phyloP scores from a whole-genome alignment of 1,140 invertebrate genomes.

The Formica exsecta region DNA sequence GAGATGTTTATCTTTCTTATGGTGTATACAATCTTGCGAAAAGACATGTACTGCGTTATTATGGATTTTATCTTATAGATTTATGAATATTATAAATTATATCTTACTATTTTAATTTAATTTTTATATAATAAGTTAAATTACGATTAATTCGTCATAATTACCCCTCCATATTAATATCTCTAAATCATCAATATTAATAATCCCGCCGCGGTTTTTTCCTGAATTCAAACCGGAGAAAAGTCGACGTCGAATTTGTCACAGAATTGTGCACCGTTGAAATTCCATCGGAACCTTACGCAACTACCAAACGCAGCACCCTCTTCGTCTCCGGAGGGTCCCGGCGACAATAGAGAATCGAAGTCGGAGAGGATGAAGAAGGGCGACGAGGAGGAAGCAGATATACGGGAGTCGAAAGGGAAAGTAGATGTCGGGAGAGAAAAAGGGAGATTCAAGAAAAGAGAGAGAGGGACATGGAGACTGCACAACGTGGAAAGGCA shows the following conservation, averaged over 20 bases:
- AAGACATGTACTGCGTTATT: no score
- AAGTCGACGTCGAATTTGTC: constrained; percentile 16
- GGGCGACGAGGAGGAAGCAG: background rate
- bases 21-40: background rate
- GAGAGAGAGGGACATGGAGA: constrained; percentile 2
- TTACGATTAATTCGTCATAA: background rate
- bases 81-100: no score
- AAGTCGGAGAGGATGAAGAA: constrained; percentile 62
- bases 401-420: constrained; percentile 29
- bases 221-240: background rate
- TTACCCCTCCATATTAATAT: background rate
- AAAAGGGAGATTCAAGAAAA: background rate
- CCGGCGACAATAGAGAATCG: constrained; percentile 74
- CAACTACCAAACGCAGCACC: constrained; percentile 19
- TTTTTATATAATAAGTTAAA: background rate
- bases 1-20: background rate
- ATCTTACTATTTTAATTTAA: background rate
- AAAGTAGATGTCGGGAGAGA: constrained; percentile 1
- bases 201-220: background rate
- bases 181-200: background rate
- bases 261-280: background rate
- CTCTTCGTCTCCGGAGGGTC: constrained; percentile 57
- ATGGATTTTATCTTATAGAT: no score
- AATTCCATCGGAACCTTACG: constrained; percentile 39
- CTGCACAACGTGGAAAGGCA: constrained; percentile 71